Percentiles rank a stretch among this genome's conserved stretches.
Conservation (phyloP, 2,113 vertebrate genomes). For the Shinisaurus crocodilurus region DNA sequence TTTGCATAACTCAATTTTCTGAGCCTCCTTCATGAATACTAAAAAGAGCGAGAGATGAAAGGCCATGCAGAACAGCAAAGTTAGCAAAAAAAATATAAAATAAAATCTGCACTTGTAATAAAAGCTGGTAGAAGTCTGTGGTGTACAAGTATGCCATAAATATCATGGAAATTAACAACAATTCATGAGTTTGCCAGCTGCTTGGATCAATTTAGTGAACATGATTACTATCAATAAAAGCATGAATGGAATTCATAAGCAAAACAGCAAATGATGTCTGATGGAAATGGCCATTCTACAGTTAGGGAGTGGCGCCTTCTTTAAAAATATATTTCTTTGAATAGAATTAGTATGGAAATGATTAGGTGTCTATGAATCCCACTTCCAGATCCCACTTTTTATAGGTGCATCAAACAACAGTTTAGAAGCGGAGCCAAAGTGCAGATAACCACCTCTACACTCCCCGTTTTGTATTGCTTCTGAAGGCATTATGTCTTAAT, state of each 20-base stretch:
- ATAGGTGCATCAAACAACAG: background rate
- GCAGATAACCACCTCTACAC: background rate
- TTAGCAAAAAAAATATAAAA: constrained; percentile 26
- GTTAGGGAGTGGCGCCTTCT: background rate
- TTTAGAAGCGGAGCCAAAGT: background rate
- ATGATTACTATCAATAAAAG: constrained; percentile 20
- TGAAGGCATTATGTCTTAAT: background rate
- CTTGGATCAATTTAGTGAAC: constrained; percentile 12
- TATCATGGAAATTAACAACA: constrained; percentile 37
- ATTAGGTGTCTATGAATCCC: background rate
- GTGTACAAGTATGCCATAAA: constrained; percentile 12
- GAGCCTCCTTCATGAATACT: constrained; percentile 47
- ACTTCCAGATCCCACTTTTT: background rate
- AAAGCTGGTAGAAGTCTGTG: constrained; percentile 19
- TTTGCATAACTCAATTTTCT: constrained; percentile 56
- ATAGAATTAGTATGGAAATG: background rate
- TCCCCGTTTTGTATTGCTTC: background rate
- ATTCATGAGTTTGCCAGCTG: constrained; percentile 47
- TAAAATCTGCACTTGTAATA: constrained; percentile 42
- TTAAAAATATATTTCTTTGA: background rate
- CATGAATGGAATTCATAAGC: constrained; percentile 21
- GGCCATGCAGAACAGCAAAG: constrained; percentile 35
- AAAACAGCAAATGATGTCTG: constrained; percentile 52
- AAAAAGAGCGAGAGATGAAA: constrained; percentile 29
- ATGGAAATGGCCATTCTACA: constrained; percentile 46